phyloP scores from a whole-genome alignment of 1,140 invertebrate genomes.

The Steinernema khuongi region DNA sequence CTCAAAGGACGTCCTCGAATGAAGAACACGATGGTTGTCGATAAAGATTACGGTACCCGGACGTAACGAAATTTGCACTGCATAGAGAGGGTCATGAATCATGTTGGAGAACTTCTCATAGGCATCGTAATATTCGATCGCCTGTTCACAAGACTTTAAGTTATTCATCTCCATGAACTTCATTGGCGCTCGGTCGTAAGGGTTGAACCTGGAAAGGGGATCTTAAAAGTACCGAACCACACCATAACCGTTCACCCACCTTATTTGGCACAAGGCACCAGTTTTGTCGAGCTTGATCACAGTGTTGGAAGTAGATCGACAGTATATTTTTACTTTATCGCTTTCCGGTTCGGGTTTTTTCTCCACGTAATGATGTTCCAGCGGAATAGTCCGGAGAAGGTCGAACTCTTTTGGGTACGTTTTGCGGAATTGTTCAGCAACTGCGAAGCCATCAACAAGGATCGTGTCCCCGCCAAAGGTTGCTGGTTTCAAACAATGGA shows the following conservation, averaged over 20 bases:
- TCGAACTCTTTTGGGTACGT: constrained; percentile 64
- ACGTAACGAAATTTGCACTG: constrained; percentile 65
- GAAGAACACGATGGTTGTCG: constrained; percentile 72
- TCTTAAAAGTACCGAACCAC: not conserved
- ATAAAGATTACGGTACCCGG: constrained; percentile 69
- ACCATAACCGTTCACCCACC: constrained; percentile 42
- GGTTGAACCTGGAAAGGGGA: constrained; percentile 65
- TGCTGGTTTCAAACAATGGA: constrained; percentile 68
- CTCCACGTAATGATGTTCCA: constrained; percentile 68
- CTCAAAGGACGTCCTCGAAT: constrained; percentile 68
- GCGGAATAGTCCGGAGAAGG: constrained; percentile 62
- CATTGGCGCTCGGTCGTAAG: constrained; percentile 67
- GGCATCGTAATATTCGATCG: constrained; percentile 66
- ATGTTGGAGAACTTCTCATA: constrained; percentile 64
- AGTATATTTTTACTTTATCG: constrained; percentile 15
- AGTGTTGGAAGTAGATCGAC: constrained; percentile 9
- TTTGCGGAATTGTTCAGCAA: constrained; percentile 64
- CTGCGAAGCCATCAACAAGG: constrained; percentile 69
- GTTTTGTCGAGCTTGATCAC: constrained; percentile 28
- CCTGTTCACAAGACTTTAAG: constrained; percentile 59
- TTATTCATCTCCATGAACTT: constrained; percentile 21
- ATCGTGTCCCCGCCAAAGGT: constrained; percentile 67
- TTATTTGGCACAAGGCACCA: constrained; percentile 47
- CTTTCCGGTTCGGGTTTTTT: constrained; percentile 60
- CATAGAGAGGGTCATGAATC: constrained; percentile 62